These are phyloP conservation scores for Pecten maximus DNA, from an alignment of 2,888 invertebrate genomes.

Conservation along the genomic window DNA sequence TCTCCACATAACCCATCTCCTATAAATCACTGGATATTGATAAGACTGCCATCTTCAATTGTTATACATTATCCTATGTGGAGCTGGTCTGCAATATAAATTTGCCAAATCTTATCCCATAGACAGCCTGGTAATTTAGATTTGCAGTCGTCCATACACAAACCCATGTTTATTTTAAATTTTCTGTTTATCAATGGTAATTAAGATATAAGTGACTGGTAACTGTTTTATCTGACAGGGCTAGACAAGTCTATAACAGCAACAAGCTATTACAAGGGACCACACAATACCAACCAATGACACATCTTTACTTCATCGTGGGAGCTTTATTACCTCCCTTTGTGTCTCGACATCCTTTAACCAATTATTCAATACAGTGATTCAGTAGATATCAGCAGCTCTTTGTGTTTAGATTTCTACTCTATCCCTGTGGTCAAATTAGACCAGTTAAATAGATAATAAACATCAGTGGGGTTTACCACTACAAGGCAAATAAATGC, in stretches of 20 bases:
- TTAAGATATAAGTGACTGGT: constrained; percentile 21
- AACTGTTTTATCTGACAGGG: neutral
- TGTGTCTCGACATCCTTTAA: neutral
- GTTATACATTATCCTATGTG: neutral
- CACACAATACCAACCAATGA: neutral
- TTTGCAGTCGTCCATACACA: neutral
- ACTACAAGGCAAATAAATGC: no score
- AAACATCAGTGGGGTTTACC: no score
- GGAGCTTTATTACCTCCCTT: neutral
- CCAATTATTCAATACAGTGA: neutral
- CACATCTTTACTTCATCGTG: neutral
- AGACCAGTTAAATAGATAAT: no score
- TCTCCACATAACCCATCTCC: neutral
- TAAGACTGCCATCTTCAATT: constrained; percentile 29
- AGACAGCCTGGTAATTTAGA: neutral
- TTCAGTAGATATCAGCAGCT: neutral
- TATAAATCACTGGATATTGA: neutral
- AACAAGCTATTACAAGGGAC: neutral
- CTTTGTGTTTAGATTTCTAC: neutral
- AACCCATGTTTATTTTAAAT: neutral
- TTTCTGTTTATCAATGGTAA: neutral
- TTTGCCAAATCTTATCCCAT: neutral
- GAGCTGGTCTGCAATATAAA: neutral
- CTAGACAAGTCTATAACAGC: constrained; percentile 16
- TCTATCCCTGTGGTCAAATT: neutral